Evolutionary conservation across 53 echinoderm and acorn worm species (phyloP).

Genomic region (Echinarachnius parma): DNA sequence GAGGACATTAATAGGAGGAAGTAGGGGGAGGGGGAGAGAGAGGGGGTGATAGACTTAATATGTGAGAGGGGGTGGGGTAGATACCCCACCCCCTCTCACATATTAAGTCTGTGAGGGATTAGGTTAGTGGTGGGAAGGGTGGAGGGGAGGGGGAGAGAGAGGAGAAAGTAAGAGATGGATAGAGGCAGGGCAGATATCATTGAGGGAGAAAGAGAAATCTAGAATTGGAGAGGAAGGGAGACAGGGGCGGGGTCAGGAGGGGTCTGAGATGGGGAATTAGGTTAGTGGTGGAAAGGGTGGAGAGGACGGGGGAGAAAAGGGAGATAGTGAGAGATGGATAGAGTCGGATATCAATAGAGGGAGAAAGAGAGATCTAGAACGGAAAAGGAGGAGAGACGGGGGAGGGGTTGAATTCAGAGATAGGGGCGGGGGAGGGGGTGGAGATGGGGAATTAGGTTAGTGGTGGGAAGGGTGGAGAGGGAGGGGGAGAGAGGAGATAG

Average conservation of each 20-base stretch:
- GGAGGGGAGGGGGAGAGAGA: neutral
- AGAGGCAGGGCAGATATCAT: neutral
- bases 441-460: neutral
- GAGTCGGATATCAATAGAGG: too few species aligned
- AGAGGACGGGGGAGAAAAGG: neutral
- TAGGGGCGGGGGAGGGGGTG: neutral
- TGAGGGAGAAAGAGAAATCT: neutral
- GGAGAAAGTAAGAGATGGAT: neutral
- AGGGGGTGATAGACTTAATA: neutral
- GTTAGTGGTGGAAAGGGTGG: neutral
- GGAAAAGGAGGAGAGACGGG: neutral
- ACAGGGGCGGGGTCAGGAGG: neutral
- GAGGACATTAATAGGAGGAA: too few species aligned
- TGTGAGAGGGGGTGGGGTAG: neutral
- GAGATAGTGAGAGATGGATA: neutral
- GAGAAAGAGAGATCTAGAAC: neutral
- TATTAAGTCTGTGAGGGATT: neutral
- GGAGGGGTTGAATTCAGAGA: neutral
- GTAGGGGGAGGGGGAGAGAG: neutral
- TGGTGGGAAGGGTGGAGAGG: neutral
- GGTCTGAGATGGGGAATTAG: neutral
- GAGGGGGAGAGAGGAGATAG: neutral
- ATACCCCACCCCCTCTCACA: neutral
- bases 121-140: neutral
- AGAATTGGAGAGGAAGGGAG: neutral